Conservation (phyloP, 2,888 invertebrate species). For the Nowickia ferox region DNA sequence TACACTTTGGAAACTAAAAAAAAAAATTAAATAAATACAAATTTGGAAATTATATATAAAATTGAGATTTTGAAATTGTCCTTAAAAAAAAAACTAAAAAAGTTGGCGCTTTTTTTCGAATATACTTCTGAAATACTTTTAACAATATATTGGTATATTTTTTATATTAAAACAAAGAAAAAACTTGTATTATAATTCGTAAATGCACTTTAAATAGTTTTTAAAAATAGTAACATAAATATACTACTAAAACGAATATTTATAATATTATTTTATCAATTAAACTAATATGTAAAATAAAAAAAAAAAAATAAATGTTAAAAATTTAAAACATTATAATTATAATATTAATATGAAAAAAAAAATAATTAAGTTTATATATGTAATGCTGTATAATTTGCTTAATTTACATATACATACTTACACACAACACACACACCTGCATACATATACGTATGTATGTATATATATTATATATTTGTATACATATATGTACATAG, state of each 20-base stretch:
- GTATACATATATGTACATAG: too few species aligned
- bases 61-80: too few species aligned
- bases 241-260: slow-evolving; percentile 18
- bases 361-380: neutral
- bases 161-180: slow-evolving; percentile 1
- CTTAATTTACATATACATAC: slow-evolving; percentile 11
- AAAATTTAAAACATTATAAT: slow-evolving; percentile 15
- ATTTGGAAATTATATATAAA: too few species aligned
- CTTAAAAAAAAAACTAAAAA: too few species aligned
- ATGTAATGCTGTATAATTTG: slow-evolving; percentile 55
- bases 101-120: neutral
- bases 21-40: too few species aligned
- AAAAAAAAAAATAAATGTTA: neutral
- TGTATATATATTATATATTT: too few species aligned
- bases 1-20: too few species aligned
- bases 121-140: slow-evolving; percentile 14
- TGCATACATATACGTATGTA: too few species aligned
- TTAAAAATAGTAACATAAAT: slow-evolving; percentile 22
- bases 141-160: neutral
- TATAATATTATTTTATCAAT: neutral
- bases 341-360: neutral
- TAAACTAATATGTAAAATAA: neutral
- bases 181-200: slow-evolving; percentile 52
- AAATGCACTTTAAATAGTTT: slow-evolving; percentile 63
- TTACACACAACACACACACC: too few species aligned